Evolutionary conservation across 2,888 invertebrate genomes (phyloP), one percentile per base, ranked within the genome.

Genomic region (Meandrusa payeni): DNA sequence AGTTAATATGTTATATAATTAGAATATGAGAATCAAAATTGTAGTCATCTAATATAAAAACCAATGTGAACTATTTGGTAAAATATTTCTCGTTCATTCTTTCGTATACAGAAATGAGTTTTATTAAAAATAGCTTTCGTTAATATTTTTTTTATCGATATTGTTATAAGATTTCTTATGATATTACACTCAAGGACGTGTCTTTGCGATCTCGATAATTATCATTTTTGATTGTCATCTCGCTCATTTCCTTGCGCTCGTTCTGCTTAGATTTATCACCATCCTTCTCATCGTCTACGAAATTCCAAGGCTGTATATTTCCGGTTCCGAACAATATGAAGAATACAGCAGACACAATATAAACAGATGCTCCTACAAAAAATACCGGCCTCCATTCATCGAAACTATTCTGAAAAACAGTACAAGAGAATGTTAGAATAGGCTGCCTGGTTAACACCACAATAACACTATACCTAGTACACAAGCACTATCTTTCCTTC

Each of bases 331-430:
- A 92, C 12, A 92, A 47, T 66, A 91, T 89, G 69, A 93, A 95
- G 38, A 94, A 74, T 22, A 93, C 41, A 0, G 94, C 94, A 0
- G 93, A 91, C 4, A 92, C 80, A 6, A 91, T 89, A 55, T 94
- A 95, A 3, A 92, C 93, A 3, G 88, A 85, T 1, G 93, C 92
- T 2, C 94, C 94, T 31, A 94, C 89, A 69, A 91, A 90, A 67
- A 94, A 94, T 45, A 94, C 90, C 33, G 90, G 88, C 38, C 93
- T 90, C 94, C 94, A 95, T 61, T 93, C 91, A 29, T 90, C 87
- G 48, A 94, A 87, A 26, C 91, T 91, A 57, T 93, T 93, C 94
- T 94, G 73, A 46, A 82, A 81, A n/a, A n/a, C n/a, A n/a, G n/a
- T n/a, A n/a, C n/a, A n/a, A n/a, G n/a, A n/a, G n/a, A n/a, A n/a